phyloP scores from a whole-genome alignment of 23 tunicate species.

The Ascidia mentula region DNA sequence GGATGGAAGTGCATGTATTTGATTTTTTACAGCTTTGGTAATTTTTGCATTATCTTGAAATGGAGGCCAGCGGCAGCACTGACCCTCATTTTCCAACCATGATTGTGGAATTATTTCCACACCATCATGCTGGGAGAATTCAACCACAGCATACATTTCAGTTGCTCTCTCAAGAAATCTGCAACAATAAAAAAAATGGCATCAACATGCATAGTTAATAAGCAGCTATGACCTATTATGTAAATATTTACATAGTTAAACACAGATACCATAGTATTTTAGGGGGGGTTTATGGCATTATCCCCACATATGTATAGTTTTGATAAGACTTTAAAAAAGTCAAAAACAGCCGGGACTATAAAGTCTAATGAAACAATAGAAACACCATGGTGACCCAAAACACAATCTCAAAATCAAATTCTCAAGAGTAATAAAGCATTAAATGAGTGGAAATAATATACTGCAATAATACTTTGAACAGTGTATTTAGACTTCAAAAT shows the following conservation, averaged over 20 bases:
- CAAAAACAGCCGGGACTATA: background rate
- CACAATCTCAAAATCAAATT: background rate
- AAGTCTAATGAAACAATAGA: too few relatives aligned
- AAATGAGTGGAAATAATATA: too few relatives aligned
- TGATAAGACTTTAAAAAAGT: background rate
- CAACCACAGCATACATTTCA: background rate
- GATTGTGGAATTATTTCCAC: background rate
- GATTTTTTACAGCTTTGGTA: background rate
- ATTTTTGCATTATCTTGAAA: background rate
- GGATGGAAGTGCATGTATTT: background rate
- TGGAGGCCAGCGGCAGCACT: constrained; percentile 5
- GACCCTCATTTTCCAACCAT: background rate
- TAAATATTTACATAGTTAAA: background rate
- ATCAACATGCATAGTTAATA: background rate
- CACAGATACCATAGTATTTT: background rate
- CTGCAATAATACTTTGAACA: too few relatives aligned
- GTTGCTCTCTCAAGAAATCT: background rate
- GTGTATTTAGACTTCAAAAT: too few relatives aligned
- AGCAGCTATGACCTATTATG: background rate
- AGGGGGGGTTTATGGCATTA: background rate
- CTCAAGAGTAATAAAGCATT: too few relatives aligned
- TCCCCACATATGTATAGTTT: background rate
- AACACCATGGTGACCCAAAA: too few relatives aligned
- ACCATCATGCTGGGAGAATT: background rate
- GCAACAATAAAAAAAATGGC: background rate